These are phyloP conservation scores for Odocoileus hemionus DNA, from an alignment of 2,113 vertebrate genomes.

Conservation along the genomic window DNA sequence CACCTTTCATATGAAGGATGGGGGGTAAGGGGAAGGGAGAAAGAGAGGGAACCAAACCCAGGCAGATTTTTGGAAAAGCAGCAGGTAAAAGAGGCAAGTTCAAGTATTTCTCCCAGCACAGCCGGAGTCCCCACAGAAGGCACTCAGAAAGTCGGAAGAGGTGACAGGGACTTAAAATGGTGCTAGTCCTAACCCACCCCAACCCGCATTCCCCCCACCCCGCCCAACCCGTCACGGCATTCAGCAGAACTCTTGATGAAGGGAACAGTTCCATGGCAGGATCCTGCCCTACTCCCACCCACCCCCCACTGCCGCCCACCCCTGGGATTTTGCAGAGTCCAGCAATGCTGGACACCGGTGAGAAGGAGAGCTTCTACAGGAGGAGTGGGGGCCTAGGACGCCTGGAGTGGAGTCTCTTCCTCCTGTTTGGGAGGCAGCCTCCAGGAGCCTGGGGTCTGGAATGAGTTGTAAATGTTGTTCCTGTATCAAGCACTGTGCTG, in stretches of 20 bases:
- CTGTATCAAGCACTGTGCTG: slow-evolving; percentile 72
- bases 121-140: not conserved
- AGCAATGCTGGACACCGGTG: slow-evolving; percentile 28
- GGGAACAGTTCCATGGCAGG: too few species aligned
- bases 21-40: not conserved
- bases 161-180: not conserved
- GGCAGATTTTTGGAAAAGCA: not conserved
- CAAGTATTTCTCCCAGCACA: not conserved
- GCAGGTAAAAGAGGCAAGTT: not conserved
- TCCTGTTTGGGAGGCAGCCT: slow-evolving; percentile 16
- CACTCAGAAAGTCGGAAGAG: not conserved
- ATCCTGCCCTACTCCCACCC: not conserved
- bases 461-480: slow-evolving; percentile 57
- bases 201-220: not conserved
- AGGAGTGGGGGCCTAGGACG: slow-evolving; percentile 44
- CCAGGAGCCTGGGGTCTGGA: slow-evolving; percentile 66
- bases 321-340: slow-evolving; percentile 60
- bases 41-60: not conserved
- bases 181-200: not conserved
- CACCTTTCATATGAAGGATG: not conserved
- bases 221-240: too few species aligned
- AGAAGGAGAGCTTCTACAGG: slow-evolving; percentile 36
- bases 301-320: not conserved
- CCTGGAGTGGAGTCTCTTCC: slow-evolving; percentile 12
- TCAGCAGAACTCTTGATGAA: too few species aligned